Evolutionary conservation across 2,888 invertebrate genomes (phyloP), one percentile per base, ranked within the genome.

Genomic region (Resseliella maxima): DNA sequence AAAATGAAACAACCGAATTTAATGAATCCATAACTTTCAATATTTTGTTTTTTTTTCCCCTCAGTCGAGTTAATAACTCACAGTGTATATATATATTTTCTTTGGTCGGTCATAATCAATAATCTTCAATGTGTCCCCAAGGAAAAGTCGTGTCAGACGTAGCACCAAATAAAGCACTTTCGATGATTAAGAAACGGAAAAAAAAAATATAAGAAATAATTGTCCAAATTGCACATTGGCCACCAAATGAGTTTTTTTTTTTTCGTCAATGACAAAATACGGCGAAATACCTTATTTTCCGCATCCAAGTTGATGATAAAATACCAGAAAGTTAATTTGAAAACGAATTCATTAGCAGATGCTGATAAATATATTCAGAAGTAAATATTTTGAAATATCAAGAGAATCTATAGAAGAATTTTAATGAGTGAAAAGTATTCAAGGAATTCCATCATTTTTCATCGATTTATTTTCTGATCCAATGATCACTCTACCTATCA

Each of bases 281-380:
- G n/a, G n/a, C n/a, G n/a, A n/a, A n/a, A n/a, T n/a, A n/a, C n/a
- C n/a, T n/a, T n/a, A n/a, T n/a, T n/a, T n/a, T n/a, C n/a, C n/a
- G n/a, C n/a, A n/a, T n/a, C n/a, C n/a, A n/a, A n/a, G n/a, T 50
- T 21, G 50, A 12, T 3, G 2, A 59, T 5, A n/a, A 59, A 59
- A 59, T 27, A 24, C 59, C 59, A n/a, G 59, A 8, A 50, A 50
- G 1, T 3, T 2, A 27, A 59, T 59, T 59, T 24, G 2, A 24
- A n/a, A 59, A 59, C 59, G 59, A 59, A 59, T 59, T 59, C 59
- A 24, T 59, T 27, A 59, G 59, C 59, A n/a, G 59, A 59, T 59
- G 59, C 41, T 18, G 50, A n/a, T n/a, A 27, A 59, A 59, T 12
- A 59, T 59, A 24, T 59, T 59, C 1, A n/a, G 27, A 12, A 27